A percentile compares a stretch with the other conserved stretches of the same genome.
phyloP scores from a whole-genome alignment of 2,888 invertebrate genomes.

The Dynastes hyllus region DNA sequence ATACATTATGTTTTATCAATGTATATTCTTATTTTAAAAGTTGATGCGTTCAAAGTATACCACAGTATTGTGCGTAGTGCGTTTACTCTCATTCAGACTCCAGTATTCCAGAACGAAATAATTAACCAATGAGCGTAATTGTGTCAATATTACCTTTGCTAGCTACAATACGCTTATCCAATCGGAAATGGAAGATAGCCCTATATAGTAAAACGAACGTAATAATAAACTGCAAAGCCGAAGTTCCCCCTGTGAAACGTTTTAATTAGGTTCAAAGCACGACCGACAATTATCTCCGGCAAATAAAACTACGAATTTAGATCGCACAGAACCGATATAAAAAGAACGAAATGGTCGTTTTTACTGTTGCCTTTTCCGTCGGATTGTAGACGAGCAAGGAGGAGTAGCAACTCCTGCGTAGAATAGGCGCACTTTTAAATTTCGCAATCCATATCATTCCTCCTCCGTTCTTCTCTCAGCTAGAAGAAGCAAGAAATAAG shows the following conservation, averaged over 20 bases:
- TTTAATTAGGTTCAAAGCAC: slow-evolving; percentile 23
- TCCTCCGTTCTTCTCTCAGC: background rate
- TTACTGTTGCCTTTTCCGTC: slow-evolving; percentile 1
- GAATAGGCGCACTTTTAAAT: slow-evolving; percentile 28
- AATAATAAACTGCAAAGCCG: slow-evolving; percentile 13
- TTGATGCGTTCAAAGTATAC: background rate
- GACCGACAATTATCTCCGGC: slow-evolving; percentile 28
- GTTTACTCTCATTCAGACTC: background rate
- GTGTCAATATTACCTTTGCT: slow-evolving; percentile 3
- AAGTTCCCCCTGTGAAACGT: slow-evolving; percentile 6
- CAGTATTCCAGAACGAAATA: background rate
- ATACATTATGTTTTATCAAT: too few relatives aligned
- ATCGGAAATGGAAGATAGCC: background rate
- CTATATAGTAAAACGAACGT: background rate
- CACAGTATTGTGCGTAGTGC: too few relatives aligned
- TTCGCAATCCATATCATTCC: background rate
- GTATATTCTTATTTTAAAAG: too few relatives aligned
- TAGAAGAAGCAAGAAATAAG: slow-evolving; percentile 26
- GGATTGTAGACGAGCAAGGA: background rate
- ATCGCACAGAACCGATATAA: slow-evolving; percentile 29
- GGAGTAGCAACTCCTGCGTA: slow-evolving; percentile 9
- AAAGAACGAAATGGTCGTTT: slow-evolving; percentile 11
- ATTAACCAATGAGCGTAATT: background rate
- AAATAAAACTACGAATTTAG: slow-evolving; percentile 42
- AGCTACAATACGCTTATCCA: background rate